phyloP scores from a whole-genome alignment of 2,797 vertebrate species.

The Malacoctenus gilli region DNA sequence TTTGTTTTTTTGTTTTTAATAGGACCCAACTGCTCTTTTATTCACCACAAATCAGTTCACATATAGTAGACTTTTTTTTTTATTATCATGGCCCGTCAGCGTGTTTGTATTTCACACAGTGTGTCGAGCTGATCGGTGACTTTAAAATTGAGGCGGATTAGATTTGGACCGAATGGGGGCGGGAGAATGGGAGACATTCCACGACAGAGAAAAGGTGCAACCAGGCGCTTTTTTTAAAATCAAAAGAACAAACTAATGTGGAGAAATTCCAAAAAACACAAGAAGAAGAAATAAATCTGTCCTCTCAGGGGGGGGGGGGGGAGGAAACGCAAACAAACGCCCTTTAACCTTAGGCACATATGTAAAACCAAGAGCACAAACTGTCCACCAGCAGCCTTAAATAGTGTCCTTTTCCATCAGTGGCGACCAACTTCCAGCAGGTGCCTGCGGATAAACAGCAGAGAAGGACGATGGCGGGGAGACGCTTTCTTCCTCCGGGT shows the following conservation, averaged over 20 bases:
- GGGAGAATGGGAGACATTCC: constrained; percentile 34
- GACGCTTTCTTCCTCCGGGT: constrained; percentile 8
- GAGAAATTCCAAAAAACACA: constrained; percentile 13
- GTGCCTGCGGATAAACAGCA: constrained; percentile 21
- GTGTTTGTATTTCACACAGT: constrained; percentile 8
- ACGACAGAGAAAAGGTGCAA: constrained; percentile 30
- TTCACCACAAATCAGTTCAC: too few relatives aligned
- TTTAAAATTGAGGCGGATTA: background rate
- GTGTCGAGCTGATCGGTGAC: constrained; percentile 7
- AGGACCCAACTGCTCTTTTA: too few relatives aligned
- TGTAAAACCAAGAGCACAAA: constrained; percentile 53
- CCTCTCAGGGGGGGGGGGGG: constrained; percentile 15
- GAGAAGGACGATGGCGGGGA: background rate
- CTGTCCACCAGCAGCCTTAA: constrained; percentile 31
- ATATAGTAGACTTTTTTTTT: background rate
- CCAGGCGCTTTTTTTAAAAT: constrained; percentile 22
- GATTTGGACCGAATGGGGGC: background rate
- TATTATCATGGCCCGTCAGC: background rate
- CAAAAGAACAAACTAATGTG: constrained; percentile 24
- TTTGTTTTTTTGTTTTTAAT: too few relatives aligned
- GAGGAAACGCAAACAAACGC: constrained; percentile 28
- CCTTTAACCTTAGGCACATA: constrained; percentile 53
- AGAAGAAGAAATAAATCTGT: too few relatives aligned
- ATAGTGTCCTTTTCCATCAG: constrained; percentile 28
- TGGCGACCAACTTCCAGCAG: constrained; percentile 7